Evolutionary conservation across 2,888 invertebrate species (phyloP).

Genomic region (Orthosia incerta): DNA sequence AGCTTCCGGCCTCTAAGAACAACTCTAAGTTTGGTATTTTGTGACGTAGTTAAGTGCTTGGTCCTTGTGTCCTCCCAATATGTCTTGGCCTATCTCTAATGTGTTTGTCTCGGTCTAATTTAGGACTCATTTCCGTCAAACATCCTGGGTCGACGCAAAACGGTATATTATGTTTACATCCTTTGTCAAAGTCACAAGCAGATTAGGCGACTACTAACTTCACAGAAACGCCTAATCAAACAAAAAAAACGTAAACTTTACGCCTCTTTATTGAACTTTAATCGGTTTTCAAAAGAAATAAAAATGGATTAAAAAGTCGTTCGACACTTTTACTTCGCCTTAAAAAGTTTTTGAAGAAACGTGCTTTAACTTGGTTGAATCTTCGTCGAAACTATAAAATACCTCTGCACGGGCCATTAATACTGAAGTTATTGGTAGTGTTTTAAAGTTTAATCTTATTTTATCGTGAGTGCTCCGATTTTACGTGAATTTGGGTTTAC

Average conservation of each 20-base stretch:
- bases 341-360: slow-evolving; percentile 70
- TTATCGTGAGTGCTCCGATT: slow-evolving; percentile 30
- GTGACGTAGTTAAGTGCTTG: neutral
- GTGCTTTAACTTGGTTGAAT: slow-evolving; percentile 62
- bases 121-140: slow-evolving; percentile 40
- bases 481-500: neutral
- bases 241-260: slow-evolving; percentile 36
- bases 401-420: slow-evolving; percentile 60
- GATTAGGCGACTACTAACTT: slow-evolving; percentile 3
- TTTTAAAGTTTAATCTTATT: slow-evolving; percentile 50
- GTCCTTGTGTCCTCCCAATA: slow-evolving; percentile 1
- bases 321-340: slow-evolving; percentile 66
- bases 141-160: slow-evolving; percentile 26
- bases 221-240: slow-evolving; percentile 43
- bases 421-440: slow-evolving; percentile 39
- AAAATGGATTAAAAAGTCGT: slow-evolving; percentile 73
- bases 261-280: slow-evolving; percentile 61
- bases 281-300: slow-evolving; percentile 67
- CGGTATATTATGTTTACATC: slow-evolving; percentile 11
- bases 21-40: slow-evolving; percentile 5
- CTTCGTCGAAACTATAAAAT: slow-evolving; percentile 64
- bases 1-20: neutral
- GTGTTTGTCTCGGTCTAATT: slow-evolving; percentile 1
- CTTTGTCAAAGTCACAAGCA: slow-evolving; percentile 20
- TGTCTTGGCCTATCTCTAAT: neutral